A percentile compares a stretch with the other conserved stretches of the same genome.
Evolutionary conservation across 2,888 invertebrate species (phyloP).

Genomic region (Phortica okadai): DNA sequence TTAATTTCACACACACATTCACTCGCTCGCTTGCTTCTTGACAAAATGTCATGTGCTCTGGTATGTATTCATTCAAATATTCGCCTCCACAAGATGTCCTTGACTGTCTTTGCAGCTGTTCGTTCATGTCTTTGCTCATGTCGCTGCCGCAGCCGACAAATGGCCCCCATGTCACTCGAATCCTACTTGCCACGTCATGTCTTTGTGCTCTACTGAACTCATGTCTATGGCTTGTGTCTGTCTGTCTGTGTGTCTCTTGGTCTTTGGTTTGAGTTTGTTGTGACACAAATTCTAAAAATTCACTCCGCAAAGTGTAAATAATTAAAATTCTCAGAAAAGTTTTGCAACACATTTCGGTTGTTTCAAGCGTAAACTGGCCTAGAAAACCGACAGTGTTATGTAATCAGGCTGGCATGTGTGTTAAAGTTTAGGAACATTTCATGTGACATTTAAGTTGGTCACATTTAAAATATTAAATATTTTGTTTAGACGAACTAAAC

Average conservation of each 20-base stretch:
- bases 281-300: slow-evolving; percentile 29
- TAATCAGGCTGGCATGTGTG: background rate
- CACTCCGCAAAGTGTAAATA: slow-evolving; percentile 29
- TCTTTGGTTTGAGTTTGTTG: background rate
- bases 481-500: no score
- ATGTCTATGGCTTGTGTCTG: background rate
- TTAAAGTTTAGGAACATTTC: background rate
- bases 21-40: background rate
- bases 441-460: slow-evolving; percentile 11
- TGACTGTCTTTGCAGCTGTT: slow-evolving; percentile 29
- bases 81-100: slow-evolving; percentile 21
- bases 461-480: background rate
- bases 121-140: background rate
- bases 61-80: no score
- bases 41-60: slow-evolving; percentile 1
- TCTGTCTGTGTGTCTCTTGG: no score
- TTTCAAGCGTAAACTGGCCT: slow-evolving; percentile 23
- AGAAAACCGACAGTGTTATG: background rate
- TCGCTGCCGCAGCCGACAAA: slow-evolving; percentile 12
- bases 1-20: background rate
- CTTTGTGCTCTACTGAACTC: background rate
- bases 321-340: slow-evolving; percentile 29
- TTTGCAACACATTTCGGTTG: slow-evolving; percentile 11
- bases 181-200: background rate
- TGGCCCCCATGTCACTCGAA: slow-evolving; percentile 7